A percentile compares a stretch with the other conserved stretches of the same genome.
Evolutionary conservation across 2,888 invertebrate genomes (phyloP).

Genomic region (Rosalia funebris): DNA sequence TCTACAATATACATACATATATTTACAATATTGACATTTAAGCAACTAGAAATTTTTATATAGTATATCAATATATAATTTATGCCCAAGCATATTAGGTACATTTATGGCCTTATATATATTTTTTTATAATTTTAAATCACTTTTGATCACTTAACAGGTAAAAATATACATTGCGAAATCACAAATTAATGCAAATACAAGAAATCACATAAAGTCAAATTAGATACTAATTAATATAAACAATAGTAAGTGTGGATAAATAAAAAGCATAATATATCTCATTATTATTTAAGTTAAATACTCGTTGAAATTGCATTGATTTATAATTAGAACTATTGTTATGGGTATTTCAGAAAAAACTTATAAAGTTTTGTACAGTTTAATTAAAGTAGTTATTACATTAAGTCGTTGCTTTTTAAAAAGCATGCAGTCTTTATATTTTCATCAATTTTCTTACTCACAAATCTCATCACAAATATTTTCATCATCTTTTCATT

Average conservation of each 20-base stretch:
- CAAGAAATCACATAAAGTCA: conserved; percentile 36
- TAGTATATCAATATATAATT: conserved; percentile 30
- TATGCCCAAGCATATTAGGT: conserved; percentile 48
- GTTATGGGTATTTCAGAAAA: conserved; percentile 7
- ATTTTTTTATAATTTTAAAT: conserved; percentile 44
- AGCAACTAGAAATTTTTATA: conserved; percentile 27
- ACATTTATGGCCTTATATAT: conserved; percentile 45
- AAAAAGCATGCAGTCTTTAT: conserved; percentile 36
- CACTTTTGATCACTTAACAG: conserved; percentile 45
- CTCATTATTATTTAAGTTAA: conserved; percentile 23
- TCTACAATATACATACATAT: conserved; percentile 35
- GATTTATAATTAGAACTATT: conserved; percentile 24
- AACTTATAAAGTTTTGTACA: conserved; percentile 26
- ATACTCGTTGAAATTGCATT: conserved; percentile 31
- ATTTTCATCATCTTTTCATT: conserved; percentile 2
- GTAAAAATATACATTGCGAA: conserved; percentile 34
- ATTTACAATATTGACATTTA: conserved; percentile 23
- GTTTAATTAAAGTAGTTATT: conserved; percentile 22
- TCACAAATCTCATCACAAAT: conserved; percentile 33
- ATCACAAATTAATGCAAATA: conserved; percentile 38
- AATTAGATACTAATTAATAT: conserved; percentile 30
- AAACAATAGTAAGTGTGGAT: conserved; percentile 33
- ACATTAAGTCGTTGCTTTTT: conserved; percentile 37
- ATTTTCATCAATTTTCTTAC: conserved; percentile 26
- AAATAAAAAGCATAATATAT: conserved; percentile 34